A percentile compares a stretch with the other conserved stretches of the same genome.
Conservation (phyloP, 2,888 invertebrate genomes). For the Pollenia labialis region DNA sequence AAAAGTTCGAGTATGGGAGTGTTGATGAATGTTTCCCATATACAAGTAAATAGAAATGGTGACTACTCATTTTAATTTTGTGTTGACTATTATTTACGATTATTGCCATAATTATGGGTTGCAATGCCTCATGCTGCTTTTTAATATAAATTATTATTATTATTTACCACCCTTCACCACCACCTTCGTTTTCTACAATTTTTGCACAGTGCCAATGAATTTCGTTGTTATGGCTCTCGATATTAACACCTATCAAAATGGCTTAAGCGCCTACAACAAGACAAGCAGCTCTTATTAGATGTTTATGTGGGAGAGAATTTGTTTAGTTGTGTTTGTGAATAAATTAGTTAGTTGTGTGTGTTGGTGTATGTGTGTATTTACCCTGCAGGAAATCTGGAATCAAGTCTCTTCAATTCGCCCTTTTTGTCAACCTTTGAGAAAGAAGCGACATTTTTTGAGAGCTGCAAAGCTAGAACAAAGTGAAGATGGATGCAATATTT, state of each 20-base stretch:
- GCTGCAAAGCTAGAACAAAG: no score
- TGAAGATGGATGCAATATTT: no score
- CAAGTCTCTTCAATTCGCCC: no score
- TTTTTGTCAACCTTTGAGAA: no score
- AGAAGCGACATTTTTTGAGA: no score
- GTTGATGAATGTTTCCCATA: not conserved
- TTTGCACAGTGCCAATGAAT: not conserved
- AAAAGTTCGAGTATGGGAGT: not conserved
- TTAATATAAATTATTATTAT: slow-evolving; percentile 51
- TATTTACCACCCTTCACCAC: not conserved
- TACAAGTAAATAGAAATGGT: slow-evolving; percentile 8
- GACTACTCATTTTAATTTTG: slow-evolving; percentile 66
- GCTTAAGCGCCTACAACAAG: slow-evolving; percentile 64
- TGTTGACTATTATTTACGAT: slow-evolving; percentile 73
- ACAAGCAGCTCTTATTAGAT: slow-evolving; percentile 54
- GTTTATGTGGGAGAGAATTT: slow-evolving; percentile 31
- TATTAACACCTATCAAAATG: slow-evolving; percentile 70
- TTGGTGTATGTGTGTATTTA: slow-evolving; percentile 19
- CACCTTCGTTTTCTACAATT: not conserved
- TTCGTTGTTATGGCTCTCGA: slow-evolving; percentile 46
- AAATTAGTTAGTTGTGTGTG: slow-evolving; percentile 22
- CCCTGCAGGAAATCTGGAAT: no score
- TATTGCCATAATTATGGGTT: slow-evolving; percentile 71
- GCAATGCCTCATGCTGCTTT: slow-evolving; percentile 67
- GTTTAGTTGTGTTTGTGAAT: slow-evolving; percentile 14